Base-by-base conservation (phyloP, 64 coral and sea anemone genomes). In the Montipora capricornis region DNA sequence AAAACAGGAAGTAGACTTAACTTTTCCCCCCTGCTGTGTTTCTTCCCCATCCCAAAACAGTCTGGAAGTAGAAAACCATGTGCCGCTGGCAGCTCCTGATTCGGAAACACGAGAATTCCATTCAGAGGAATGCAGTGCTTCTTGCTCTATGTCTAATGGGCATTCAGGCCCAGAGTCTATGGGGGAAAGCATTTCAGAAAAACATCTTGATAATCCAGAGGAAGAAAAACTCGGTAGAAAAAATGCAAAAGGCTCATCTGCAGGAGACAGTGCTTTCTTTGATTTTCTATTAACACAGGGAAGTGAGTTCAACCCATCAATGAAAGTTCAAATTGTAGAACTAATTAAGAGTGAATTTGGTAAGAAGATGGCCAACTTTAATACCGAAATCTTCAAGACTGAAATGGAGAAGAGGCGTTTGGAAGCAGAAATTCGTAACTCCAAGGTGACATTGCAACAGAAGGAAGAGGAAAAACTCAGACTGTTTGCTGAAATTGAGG, bases 321-420 rank as follows among this genome's bases (percentile, higher is more conserved):
- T 86, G 82, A 86, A 86, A 73, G 49, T 70, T 50, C 82, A 86
- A 71, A 86, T 86, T 50, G 82, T 86, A 16, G 66, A 86, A 46
- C 66, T 86, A 17, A 86, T 86, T 71, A 86, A 86, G 66, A 50
- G 66, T 71, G 82, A 86, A 44, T 86, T 71, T 73, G 82, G 82
- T 12, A 86, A 51, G 66, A 73, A 86, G 22, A 86, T 86, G 82
- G 46, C 82, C 68, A 48, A 4, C 17, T 86, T 70, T 50, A 68
- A 86, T 9, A 22, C 19, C 12, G 64, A 86, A 68, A 71, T 86
- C 6, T 73, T 13, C 17, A 44, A 86, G 66, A 70, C 17, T 9
- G 82, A 86, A 68, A 86, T 47, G 10, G 82, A 86, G 19, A 86
- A 71, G 16, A 86, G 47, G 66, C 67, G 47, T 6, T 73, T 86